These are phyloP conservation scores for Eulithis testata DNA, from an alignment of 2,888 invertebrate species.

Conservation along the genomic window DNA sequence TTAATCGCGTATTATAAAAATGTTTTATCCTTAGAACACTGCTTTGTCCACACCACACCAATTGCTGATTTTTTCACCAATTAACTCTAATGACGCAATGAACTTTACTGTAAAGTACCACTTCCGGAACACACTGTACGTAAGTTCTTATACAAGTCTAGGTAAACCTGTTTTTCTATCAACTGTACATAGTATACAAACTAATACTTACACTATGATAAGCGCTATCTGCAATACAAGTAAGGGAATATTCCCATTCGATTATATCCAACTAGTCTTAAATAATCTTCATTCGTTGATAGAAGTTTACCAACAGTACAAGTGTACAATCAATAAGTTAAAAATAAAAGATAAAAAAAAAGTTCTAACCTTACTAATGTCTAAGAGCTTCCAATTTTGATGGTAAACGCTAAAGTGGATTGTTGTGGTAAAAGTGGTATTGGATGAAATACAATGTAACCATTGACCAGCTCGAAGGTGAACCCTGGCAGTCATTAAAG, in stretches of 20 bases:
- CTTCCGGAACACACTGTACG: no score
- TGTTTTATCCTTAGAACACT: no score
- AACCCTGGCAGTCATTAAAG: conserved; percentile 4
- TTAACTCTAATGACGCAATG: no score
- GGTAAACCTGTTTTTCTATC: not conserved
- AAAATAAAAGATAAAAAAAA: no score
- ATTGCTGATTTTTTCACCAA: no score
- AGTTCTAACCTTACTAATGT: conserved; percentile 1
- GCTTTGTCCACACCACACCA: no score
- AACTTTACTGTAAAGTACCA: no score
- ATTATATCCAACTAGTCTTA: conserved; percentile 31
- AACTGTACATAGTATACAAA: conserved; percentile 19
- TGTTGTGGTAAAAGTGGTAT: conserved; percentile 63
- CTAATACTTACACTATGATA: conserved; percentile 8
- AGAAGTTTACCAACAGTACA: not conserved
- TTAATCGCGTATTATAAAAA: no score
- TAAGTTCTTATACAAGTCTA: not conserved
- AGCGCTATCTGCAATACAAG: conserved; percentile 17
- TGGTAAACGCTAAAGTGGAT: conserved; percentile 54
- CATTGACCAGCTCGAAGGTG: not conserved
- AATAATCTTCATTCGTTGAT: conserved; percentile 21
- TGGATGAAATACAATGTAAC: conserved; percentile 54
- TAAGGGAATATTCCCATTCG: conserved; percentile 41
- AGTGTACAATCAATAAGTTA: conserved; percentile 6
- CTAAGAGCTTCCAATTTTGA: conserved; percentile 50